Base-by-base conservation (phyloP, 2,113 vertebrate species). In the Callopanchax toddi region DNA sequence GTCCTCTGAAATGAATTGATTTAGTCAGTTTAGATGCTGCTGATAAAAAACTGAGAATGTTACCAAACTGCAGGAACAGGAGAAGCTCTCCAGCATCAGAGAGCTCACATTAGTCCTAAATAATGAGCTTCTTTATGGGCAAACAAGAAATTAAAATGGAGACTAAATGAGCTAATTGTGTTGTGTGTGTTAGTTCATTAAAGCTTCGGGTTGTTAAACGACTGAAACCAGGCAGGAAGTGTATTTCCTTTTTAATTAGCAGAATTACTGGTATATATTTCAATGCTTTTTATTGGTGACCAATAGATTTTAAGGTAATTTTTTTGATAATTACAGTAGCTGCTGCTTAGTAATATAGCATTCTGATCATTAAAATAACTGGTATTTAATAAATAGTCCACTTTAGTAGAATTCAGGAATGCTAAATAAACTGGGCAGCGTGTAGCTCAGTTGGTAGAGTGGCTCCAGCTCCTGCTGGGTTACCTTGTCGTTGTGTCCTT, bases 191-290 rank as follows among this genome's bases (percentile, higher is more conserved):
- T 43, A 34, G 18, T 57, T 43, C 10, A 26, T 40, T 57, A 25
- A 15, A 50, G 40, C 32, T 23, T 20, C 6, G 25, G 36, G 13
- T 49, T 56, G 51, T 48, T 62, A 71, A 32, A 71, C 44, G 56
- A 56, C 52, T 17, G 17, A 55, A 71, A 56, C n/a, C 20, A 18
- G 21, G 16, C 36, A 39, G 4, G 32, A 55, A 32, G 13, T 40
- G 16, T 23, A 6, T 17, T 16, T 43, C 3, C 23, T 22, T 50
- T 63, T 56, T 50, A 71, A 71, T 62, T 62, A 56, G 36, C 34
- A 49, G 6, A 42, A 22, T 42, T n/a, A 49, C 26, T 39, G 17
- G 58, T 4, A 40, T n/a, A 9, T 22, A 29, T 20, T 62, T 49
- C 42, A 23, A 22, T 32, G 5, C 0, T 25, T 61, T 32, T 16